These are phyloP conservation scores for Drosophila sucinea DNA, from an alignment of 1,140 invertebrate species.

Conservation along the genomic window DNA sequence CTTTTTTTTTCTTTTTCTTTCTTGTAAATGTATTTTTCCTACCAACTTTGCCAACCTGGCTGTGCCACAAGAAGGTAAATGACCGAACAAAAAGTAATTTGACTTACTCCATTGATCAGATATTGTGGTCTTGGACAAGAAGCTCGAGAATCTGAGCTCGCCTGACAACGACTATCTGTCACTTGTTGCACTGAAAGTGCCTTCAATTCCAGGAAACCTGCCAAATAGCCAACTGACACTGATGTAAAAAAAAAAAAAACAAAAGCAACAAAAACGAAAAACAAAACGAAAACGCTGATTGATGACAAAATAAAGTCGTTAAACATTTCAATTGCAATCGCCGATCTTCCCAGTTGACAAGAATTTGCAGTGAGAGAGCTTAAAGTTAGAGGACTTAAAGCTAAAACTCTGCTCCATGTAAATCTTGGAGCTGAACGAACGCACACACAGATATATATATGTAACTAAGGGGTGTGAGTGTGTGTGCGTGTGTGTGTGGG, in stretches of 20 bases:
- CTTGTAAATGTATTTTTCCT: background rate
- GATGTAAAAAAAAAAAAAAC: background rate
- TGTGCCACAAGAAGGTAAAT: slow-evolving; percentile 6
- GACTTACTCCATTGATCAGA: slow-evolving; percentile 19
- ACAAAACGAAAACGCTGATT: slow-evolving; percentile 17
- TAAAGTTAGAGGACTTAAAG: slow-evolving; percentile 11
- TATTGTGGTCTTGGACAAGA: background rate
- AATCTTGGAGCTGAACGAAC: slow-evolving; percentile 10
- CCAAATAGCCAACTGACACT: slow-evolving; percentile 14
- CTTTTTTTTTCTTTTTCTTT: background rate
- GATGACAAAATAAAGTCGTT: slow-evolving; percentile 32
- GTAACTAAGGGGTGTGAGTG: background rate
- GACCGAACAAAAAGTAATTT: slow-evolving; percentile 19
- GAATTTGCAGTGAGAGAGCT: slow-evolving; percentile 16
- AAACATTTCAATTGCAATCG: slow-evolving; percentile 29
- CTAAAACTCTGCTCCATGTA: slow-evolving; percentile 11
- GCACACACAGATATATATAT: background rate
- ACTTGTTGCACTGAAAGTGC: slow-evolving; percentile 19
- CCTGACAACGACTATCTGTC: slow-evolving; percentile 20
- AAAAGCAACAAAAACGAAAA: background rate
- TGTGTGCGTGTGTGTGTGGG: background rate
- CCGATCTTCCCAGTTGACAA: slow-evolving; percentile 26
- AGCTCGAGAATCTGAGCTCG: slow-evolving; percentile 7
- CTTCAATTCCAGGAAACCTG: slow-evolving; percentile 19
- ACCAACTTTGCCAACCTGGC: background rate